A percentile compares a stretch with the other conserved stretches of the same genome.
Evolutionary conservation across 2,888 invertebrate genomes (phyloP).

Genomic region (Ectemnius lituratus): DNA sequence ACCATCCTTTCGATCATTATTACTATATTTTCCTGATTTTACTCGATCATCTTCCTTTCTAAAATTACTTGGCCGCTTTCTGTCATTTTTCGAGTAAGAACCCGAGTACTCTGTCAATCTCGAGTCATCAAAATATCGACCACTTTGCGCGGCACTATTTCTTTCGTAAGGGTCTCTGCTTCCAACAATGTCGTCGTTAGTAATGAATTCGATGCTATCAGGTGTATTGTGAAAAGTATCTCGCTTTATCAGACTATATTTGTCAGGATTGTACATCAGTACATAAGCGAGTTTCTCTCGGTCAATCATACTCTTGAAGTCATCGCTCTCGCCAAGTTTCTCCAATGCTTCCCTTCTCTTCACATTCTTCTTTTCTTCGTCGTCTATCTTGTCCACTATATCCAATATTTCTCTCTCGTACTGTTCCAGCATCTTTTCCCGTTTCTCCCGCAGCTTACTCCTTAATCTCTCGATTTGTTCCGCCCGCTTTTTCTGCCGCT

Average conservation of each 20-base stretch:
- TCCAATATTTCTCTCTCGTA: conserved; percentile 55
- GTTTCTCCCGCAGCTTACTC: conserved; percentile 51
- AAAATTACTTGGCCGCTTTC: not conserved
- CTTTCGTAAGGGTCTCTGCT: conserved; percentile 19
- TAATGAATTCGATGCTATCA: conserved; percentile 30
- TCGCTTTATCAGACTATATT: conserved; percentile 15
- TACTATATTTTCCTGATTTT: not conserved
- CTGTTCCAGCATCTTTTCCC: conserved; percentile 52
- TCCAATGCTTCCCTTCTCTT: conserved; percentile 53
- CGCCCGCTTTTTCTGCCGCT: conserved; percentile 39
- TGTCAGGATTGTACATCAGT: conserved; percentile 39
- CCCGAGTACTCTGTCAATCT: conserved; percentile 1
- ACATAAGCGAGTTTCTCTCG: conserved; percentile 48
- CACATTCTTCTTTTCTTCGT: conserved; percentile 39
- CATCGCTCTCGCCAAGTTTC: conserved; percentile 35
- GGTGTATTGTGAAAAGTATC: not conserved
- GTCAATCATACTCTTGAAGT: conserved; percentile 45
- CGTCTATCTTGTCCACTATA: conserved; percentile 30
- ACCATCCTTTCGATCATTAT: not conserved
- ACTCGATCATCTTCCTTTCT: not conserved
- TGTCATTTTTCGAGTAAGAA: not conserved
- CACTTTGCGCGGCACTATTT: not conserved
- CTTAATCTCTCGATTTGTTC: conserved; percentile 56
- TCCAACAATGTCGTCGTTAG: conserved; percentile 42
- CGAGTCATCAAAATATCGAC: not conserved